A percentile compares a stretch with the other conserved stretches of the same genome.
These are phyloP conservation scores for Philhelius pedissequus DNA, from an alignment of 2,888 invertebrate species.

Conservation along the genomic window DNA sequence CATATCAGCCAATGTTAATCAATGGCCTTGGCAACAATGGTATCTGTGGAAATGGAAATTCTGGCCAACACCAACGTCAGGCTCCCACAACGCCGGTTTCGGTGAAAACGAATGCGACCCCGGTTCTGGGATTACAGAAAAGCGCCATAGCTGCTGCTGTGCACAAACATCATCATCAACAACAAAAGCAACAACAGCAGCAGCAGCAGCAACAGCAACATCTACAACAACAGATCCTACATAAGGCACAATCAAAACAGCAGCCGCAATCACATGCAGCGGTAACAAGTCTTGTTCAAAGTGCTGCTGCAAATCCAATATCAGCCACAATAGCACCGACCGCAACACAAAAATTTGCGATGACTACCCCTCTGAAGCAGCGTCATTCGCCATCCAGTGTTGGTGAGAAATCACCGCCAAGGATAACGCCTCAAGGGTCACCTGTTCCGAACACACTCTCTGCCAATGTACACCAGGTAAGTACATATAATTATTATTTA, in stretches of 20 bases:
- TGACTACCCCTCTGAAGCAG: conserved; percentile 75
- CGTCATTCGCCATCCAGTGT: conserved; percentile 75
- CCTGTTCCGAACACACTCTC: conserved; percentile 78
- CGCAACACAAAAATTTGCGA: conserved; percentile 73
- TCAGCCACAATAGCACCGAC: conserved; percentile 71
- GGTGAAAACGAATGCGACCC: conserved; percentile 64
- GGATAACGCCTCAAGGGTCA: conserved; percentile 80
- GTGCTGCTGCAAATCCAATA: conserved; percentile 55
- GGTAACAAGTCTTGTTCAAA: conserved; percentile 60
- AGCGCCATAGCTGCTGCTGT: conserved; percentile 73
- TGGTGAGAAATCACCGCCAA: conserved; percentile 79
- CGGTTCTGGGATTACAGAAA: conserved; percentile 75
- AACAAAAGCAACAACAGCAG: conserved; percentile 70
- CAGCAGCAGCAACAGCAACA: conserved; percentile 72
- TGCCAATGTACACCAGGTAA: conserved; percentile 78
- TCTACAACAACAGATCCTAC: conserved; percentile 49
- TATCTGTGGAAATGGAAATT: conserved; percentile 65
- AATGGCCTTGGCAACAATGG: conserved; percentile 71
- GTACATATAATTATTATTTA: neutral
- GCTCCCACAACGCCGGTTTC: conserved; percentile 60
- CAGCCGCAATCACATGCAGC: conserved; percentile 67
- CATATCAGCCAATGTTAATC: conserved; percentile 77
- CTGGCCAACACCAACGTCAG: conserved; percentile 68
- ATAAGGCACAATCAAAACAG: conserved; percentile 69
- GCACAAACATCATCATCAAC: conserved; percentile 73